phyloP scores from a whole-genome alignment of 2,888 invertebrate species.

The Frankliniella intonsa region DNA sequence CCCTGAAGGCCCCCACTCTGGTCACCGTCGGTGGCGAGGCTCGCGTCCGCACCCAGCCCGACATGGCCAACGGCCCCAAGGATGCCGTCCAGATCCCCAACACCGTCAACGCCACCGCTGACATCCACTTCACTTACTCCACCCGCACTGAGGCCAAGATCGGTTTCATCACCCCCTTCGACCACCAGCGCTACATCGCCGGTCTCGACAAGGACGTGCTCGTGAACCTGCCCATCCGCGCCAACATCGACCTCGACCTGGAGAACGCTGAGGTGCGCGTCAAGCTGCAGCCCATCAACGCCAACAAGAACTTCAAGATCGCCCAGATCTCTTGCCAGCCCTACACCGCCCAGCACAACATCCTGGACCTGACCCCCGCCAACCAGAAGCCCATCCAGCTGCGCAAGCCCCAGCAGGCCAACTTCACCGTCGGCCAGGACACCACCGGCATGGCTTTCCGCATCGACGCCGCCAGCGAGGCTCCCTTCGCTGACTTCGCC shows the following conservation, averaged over 20 bases:
- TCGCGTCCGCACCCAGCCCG: conserved; percentile 48
- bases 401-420: conserved; percentile 21
- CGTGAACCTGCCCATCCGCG: conserved; percentile 53
- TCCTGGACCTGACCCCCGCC: conserved; percentile 51
- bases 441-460: conserved; percentile 54
- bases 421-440: conserved; percentile 37
- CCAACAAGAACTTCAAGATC: conserved; percentile 51
- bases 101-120: conserved; percentile 47
- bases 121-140: conserved; percentile 49
- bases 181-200: conserved; percentile 54
- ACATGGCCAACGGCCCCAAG: conserved; percentile 36
- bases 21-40: conserved; percentile 52
- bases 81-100: conserved; percentile 42
- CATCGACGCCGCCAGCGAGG: conserved; percentile 52
- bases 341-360: conserved; percentile 57
- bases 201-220: conserved; percentile 60
- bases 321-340: conserved; percentile 60
- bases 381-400: conserved; percentile 32
- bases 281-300: conserved; percentile 50
- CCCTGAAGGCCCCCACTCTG: conserved; percentile 56
- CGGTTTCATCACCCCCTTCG: conserved; percentile 61
- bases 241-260: conserved; percentile 50
- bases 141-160: conserved; percentile 56
- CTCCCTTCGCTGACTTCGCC: conserved; percentile 46
- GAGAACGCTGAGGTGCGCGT: conserved; percentile 49